Conservation (phyloP, 2,888 invertebrate species). For the Xanthorhoe designata region DNA sequence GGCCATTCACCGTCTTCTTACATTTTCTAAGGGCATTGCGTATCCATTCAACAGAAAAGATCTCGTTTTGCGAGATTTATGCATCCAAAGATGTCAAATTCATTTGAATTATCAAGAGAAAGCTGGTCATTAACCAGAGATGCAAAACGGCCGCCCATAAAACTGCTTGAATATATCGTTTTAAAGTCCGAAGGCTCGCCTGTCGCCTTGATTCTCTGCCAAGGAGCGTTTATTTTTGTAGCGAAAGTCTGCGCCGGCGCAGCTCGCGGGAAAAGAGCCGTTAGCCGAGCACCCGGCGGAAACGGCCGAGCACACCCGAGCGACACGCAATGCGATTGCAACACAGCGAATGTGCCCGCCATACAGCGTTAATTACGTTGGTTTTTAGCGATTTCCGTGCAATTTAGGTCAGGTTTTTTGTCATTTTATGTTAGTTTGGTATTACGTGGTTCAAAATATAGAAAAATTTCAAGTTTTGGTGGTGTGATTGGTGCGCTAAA, state of each 20-base stretch:
- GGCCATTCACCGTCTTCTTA: conserved; percentile 8
- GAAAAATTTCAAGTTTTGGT: conserved; percentile 15
- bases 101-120: conserved; percentile 29
- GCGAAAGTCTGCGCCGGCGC: conserved; percentile 73
- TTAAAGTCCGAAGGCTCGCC: conserved; percentile 78
- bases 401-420: conserved; percentile 40
- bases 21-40: conserved; percentile 12
- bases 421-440: conserved; percentile 40
- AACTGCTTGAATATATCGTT: conserved; percentile 65
- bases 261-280: conserved; percentile 74
- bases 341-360: conserved; percentile 58
- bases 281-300: conserved; percentile 74
- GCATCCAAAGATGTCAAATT: conserved; percentile 17
- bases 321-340: conserved; percentile 56
- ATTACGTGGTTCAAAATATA: conserved; percentile 37
- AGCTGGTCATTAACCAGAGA: conserved; percentile 33
- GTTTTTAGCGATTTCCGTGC: conserved; percentile 36
- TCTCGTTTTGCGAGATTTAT: conserved; percentile 9
- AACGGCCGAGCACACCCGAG: conserved; percentile 70
- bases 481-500: conserved; percentile 33
- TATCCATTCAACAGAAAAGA: conserved; percentile 1
- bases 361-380: conserved; percentile 39
- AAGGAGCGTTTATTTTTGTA: conserved; percentile 84
- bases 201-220: conserved; percentile 83
- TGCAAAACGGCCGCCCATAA: conserved; percentile 69